These are phyloP conservation scores for Cyanoramphus novaezelandiae DNA, from an alignment of 2,113 vertebrate genomes.

Conservation along the genomic window DNA sequence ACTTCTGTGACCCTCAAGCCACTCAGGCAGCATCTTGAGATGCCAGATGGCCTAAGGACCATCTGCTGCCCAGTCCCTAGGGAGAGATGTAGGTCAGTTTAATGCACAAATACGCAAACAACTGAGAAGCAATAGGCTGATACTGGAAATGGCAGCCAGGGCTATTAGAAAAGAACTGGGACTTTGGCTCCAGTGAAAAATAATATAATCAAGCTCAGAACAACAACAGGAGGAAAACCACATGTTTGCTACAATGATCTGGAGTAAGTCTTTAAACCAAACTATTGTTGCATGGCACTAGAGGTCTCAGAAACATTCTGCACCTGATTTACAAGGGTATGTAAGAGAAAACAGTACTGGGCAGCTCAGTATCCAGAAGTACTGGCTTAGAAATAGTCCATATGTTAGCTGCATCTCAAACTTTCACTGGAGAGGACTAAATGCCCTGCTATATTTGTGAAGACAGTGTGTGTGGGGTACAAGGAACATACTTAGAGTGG, in stretches of 20 bases:
- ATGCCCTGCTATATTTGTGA: not conserved
- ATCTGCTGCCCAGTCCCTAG: not conserved
- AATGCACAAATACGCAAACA: not conserved
- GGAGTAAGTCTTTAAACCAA: not conserved
- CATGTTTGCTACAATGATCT: not conserved
- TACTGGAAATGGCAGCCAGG: not conserved
- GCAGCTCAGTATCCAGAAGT: not conserved
- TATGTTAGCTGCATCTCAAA: not conserved
- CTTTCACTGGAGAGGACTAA: not conserved
- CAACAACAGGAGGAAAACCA: not conserved
- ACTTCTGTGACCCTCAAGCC: not conserved
- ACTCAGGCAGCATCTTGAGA: not conserved
- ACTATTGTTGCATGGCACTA: not conserved
- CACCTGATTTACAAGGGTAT: not conserved
- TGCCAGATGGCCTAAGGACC: not conserved
- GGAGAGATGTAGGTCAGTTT: not conserved
- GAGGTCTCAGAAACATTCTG: not conserved
- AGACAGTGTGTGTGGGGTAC: not conserved
- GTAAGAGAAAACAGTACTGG: not conserved
- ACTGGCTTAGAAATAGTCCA: not conserved
- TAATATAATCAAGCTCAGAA: not conserved
- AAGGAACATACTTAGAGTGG: not conserved
- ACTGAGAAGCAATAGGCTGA: not conserved
- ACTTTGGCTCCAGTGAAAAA: not conserved
- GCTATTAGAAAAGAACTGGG: not conserved